A percentile compares a stretch with the other conserved stretches of the same genome.
phyloP scores from a whole-genome alignment of 2,113 vertebrate species.

The Macquaria australasica region DNA sequence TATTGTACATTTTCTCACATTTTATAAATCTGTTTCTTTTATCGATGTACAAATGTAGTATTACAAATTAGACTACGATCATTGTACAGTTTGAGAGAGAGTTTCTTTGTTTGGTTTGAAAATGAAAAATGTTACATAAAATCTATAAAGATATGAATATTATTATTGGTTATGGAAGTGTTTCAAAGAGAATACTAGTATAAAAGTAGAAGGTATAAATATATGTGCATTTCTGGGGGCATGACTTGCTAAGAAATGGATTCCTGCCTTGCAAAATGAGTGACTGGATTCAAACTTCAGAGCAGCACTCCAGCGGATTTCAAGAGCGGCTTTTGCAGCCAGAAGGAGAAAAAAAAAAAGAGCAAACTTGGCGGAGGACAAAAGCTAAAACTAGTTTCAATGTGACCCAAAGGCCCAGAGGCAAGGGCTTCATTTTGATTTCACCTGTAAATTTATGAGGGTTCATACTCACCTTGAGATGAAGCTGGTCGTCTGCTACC shows the following conservation, averaged over 20 bases:
- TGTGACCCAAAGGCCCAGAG: slow-evolving; percentile 33
- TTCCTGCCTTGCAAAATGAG: slow-evolving; percentile 46
- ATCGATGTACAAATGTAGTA: slow-evolving; percentile 70
- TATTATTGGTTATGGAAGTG: slow-evolving; percentile 20
- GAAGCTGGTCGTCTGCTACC: slow-evolving; percentile 30
- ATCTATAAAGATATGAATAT: slow-evolving; percentile 42
- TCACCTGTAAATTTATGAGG: slow-evolving; percentile 57
- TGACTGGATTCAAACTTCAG: slow-evolving; percentile 22
- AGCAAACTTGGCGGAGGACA: slow-evolving; percentile 19
- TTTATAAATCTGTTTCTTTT: slow-evolving; percentile 74
- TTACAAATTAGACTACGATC: slow-evolving; percentile 62
- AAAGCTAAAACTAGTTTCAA: slow-evolving; percentile 42
- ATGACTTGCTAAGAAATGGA: slow-evolving; percentile 42
- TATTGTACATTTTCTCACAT: slow-evolving; percentile 76
- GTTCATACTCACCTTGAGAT: slow-evolving; percentile 44
- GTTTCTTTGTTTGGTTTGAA: slow-evolving; percentile 9
- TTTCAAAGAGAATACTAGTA: slow-evolving; percentile 44
- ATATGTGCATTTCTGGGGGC: slow-evolving; percentile 46
- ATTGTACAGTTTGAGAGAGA: slow-evolving; percentile 66
- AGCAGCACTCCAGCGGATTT: slow-evolving; percentile 24
- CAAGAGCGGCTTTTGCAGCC: slow-evolving; percentile 39
- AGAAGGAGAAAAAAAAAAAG: neutral
- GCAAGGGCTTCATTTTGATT: slow-evolving; percentile 49
- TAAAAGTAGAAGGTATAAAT: slow-evolving; percentile 33
- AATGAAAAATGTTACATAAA: slow-evolving; percentile 16